Evolutionary conservation across 2,113 vertebrate genomes (phyloP).

Genomic region (Emydura subglobosa): DNA sequence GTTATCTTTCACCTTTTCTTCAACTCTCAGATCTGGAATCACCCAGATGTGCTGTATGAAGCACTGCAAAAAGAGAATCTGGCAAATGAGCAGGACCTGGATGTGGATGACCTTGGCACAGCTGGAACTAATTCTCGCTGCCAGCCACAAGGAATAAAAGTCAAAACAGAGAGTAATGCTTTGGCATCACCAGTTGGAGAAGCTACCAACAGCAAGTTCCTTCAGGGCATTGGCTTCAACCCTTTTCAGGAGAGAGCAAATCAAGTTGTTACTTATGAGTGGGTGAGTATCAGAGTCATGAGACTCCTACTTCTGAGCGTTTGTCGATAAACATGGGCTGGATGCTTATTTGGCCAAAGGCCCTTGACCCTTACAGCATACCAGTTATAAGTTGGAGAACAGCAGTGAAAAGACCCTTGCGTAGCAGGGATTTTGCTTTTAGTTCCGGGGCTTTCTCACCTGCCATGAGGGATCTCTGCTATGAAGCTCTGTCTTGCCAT

Average conservation of each 20-base stretch:
- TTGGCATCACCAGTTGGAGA: conserved; percentile 83
- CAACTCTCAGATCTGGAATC: conserved; percentile 95
- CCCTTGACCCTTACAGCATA: too few species aligned
- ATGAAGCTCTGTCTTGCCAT: background rate
- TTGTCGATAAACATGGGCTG: background rate
- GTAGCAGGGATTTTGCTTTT: background rate
- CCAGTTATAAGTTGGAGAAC: background rate
- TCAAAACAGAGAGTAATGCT: conserved; percentile 83
- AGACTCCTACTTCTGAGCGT: background rate
- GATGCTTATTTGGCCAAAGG: background rate
- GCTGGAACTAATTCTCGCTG: conserved; percentile 83
- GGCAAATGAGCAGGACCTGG: conserved; percentile 95
- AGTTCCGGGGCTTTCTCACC: background rate
- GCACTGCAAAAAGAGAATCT: conserved; percentile 96
- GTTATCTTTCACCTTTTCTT: conserved; percentile 5
- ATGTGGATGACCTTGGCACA: conserved; percentile 93
- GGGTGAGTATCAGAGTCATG: conserved; percentile 83
- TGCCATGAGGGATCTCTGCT: background rate
- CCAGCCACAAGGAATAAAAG: conserved; percentile 87
- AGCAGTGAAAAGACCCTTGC: background rate
- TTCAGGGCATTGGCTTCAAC: conserved; percentile 85
- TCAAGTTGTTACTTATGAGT: conserved; percentile 97
- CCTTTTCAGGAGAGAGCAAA: conserved; percentile 94
- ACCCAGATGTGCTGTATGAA: conserved; percentile 97
- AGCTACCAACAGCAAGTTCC: conserved; percentile 89